phyloP scores from a whole-genome alignment of 2,888 invertebrate genomes.

The Fabriciana adippe region DNA sequence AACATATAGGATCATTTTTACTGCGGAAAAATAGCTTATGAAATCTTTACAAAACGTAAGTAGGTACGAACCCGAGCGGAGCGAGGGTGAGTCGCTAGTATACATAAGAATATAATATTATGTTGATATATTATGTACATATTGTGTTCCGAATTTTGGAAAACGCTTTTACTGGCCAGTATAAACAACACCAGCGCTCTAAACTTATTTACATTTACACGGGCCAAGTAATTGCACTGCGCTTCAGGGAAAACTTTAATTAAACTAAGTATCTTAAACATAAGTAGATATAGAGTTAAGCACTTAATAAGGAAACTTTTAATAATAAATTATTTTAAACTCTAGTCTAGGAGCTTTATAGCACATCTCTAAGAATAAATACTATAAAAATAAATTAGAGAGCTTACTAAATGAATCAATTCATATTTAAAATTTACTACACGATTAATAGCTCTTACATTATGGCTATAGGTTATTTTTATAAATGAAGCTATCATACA shows the following conservation, averaged over 20 bases:
- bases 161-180: slow-evolving; percentile 57
- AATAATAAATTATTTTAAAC: slow-evolving; percentile 53
- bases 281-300: slow-evolving; percentile 64
- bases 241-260: slow-evolving; percentile 80
- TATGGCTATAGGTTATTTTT: slow-evolving; percentile 20
- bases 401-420: slow-evolving; percentile 4
- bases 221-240: slow-evolving; percentile 78
- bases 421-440: slow-evolving; percentile 2
- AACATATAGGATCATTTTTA: too few relatives aligned
- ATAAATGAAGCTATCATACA: slow-evolving; percentile 29
- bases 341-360: slow-evolving; percentile 3
- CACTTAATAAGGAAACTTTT: slow-evolving; percentile 74
- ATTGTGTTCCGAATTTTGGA: slow-evolving; percentile 42
- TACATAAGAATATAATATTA: not conserved
- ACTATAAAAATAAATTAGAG: not conserved
- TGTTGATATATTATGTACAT: not conserved
- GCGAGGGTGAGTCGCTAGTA: too few relatives aligned
- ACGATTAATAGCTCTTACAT: slow-evolving; percentile 16
- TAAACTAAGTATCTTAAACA: slow-evolving; percentile 76
- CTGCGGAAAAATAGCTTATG: too few relatives aligned
- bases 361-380: not conserved
- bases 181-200: slow-evolving; percentile 71
- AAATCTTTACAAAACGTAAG: too few relatives aligned
- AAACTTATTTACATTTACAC: slow-evolving; percentile 81
- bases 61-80: too few relatives aligned